Percentiles rank a stretch among this genome's conserved stretches.
These are phyloP conservation scores for Reticulitermes speratus DNA, from an alignment of 1,140 invertebrate species.

Conservation along the genomic window DNA sequence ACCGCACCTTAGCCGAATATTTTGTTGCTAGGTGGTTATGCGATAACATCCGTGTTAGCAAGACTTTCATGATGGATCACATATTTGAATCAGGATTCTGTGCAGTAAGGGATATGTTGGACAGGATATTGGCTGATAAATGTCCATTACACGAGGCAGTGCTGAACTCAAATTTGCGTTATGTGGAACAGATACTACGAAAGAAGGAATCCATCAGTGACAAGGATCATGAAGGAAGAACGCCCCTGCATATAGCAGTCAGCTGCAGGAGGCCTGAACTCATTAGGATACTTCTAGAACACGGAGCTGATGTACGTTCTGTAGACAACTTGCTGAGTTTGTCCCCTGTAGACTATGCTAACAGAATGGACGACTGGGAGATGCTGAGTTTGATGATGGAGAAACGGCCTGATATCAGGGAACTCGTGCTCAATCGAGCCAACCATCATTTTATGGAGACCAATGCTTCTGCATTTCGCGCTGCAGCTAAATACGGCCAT, in stretches of 20 bases:
- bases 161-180: conserved; percentile 9
- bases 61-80: not conserved
- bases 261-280: not conserved
- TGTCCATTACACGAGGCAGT: not conserved
- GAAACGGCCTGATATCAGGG: too few species aligned
- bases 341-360: too few species aligned
- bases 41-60: not conserved
- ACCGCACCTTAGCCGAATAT: too few species aligned
- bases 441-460: too few species aligned
- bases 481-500: too few species aligned
- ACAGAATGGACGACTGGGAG: too few species aligned
- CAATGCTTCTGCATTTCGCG: too few species aligned
- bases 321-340: too few species aligned
- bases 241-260: conserved; percentile 19
- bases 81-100: not conserved
- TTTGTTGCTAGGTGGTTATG: conserved; percentile 28
- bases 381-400: too few species aligned
- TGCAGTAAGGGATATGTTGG: not conserved
- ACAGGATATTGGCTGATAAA: not conserved
- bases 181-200: not conserved
- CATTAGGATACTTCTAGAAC: too few species aligned
- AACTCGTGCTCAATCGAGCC: too few species aligned
- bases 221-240: not conserved
- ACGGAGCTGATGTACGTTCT: too few species aligned
- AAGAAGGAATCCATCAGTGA: not conserved